Evolutionary conservation across 2,888 invertebrate genomes (phyloP), one percentile per base, ranked within the genome.

Genomic region (Polydrusus cervinus): DNA sequence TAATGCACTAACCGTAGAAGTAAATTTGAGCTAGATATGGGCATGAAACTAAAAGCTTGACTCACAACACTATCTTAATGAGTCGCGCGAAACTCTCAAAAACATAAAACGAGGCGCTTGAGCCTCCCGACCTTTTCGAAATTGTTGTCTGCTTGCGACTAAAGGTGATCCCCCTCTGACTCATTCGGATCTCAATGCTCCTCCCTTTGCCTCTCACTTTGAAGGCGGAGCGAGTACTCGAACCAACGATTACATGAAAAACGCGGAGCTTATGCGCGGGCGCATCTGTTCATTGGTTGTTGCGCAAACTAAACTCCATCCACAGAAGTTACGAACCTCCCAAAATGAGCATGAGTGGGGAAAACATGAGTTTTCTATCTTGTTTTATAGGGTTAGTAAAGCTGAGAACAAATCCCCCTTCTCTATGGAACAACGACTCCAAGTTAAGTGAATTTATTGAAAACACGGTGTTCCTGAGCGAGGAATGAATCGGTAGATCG

Each of bases 401-500:
- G 86, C 87, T 86, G 84, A 82, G 75, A 62, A 87, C 87, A 87
- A 87, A 87, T 87, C 87, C 87, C 86, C 86, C 87, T 85, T 84
- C 74, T 61, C 85, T 84, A 81, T 83, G 85, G 85, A 85, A 87
- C 87, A 86, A 86, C 86, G 87, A 86, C 86, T 84, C 84, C 79
- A 43, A 77, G 81, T 82, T 87, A 87, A 87, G 87, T 85, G 87
- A 87, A 87, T 87, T 87, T 87, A 87, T 87, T 87, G 87, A 87
- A 86, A 87, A 87, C 87, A 87, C 87, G 87, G 87, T 87, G 87
- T 87, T 87, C 86, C 87, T 70, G 74, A 74, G 71, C 72, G 86
- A 85, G 85, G 86, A 87, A 87, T 87, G 87, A 87, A 87, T 87
- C 86, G 87, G 84, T 86, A 85, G 85, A 85, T 87, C 87, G 85